A percentile compares a stretch with the other conserved stretches of the same genome.
Evolutionary conservation across 2,113 vertebrate species (phyloP).

Genomic region (Ictalurus punctatus): DNA sequence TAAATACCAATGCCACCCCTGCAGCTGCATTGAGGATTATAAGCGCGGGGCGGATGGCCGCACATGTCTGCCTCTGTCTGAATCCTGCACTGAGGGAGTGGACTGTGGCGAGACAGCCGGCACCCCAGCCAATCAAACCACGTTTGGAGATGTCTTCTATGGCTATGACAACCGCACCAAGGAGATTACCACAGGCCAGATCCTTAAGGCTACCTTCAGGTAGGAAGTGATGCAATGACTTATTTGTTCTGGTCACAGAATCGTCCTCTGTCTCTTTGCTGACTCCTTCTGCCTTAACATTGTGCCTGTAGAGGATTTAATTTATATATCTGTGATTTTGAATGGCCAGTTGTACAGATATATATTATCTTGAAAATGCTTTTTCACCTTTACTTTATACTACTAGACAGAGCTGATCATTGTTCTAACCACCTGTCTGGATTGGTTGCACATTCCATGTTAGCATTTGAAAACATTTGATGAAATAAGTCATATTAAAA

Average conservation of each 20-base stretch:
- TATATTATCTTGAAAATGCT: not conserved
- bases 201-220: slow-evolving; percentile 95
- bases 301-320: not conserved
- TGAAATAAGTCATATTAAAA: not conserved
- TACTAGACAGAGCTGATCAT: not conserved
- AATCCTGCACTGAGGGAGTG: slow-evolving; percentile 82
- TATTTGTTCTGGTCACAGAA: not conserved
- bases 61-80: slow-evolving; percentile 88
- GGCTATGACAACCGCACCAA: slow-evolving; percentile 95
- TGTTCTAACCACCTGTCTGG: not conserved
- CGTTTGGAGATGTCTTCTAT: slow-evolving; percentile 95
- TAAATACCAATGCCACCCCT: not conserved
- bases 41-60: slow-evolving; percentile 87
- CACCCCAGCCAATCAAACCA: slow-evolving; percentile 92
- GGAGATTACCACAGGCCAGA: slow-evolving; percentile 85
- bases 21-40: slow-evolving; percentile 96
- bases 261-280: not conserved
- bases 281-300: not conserved
- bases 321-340: not conserved
- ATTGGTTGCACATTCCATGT: not conserved
- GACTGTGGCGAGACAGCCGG: slow-evolving; percentile 86
- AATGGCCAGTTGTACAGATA: not conserved
- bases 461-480: not conserved
- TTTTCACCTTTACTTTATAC: not conserved
- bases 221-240: slow-evolving; percentile 55